Evolutionary conservation across 2,797 vertebrate species (phyloP), one percentile per base, ranked within the genome.

Genomic region (Scyliorhinus canicula): DNA sequence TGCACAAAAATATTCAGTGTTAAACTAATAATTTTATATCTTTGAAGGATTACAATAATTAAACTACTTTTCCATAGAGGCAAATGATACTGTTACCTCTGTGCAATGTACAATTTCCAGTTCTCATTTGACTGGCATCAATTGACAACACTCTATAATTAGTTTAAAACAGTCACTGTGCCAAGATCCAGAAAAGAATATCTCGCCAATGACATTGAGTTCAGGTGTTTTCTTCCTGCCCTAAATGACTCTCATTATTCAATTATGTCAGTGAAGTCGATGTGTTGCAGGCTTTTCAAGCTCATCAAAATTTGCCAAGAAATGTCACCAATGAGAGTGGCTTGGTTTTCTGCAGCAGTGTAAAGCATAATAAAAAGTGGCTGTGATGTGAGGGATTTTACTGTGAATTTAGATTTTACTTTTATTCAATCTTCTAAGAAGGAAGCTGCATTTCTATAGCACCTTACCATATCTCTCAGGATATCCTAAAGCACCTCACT

Each of bases 1-100:
- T 93, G 65, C 93, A 69, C 14, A 28, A 71, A 50, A 60, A 26
- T 60, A 71, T 60, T 12, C 47, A 93, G 67, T 50, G 28, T 93
- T 93, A 60, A 90, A n/a, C 14, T 67, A 93, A 71, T 60, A 90
- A 90, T 90, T 60, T n/a, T 60, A 60, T n/a, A 60, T 63, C 44
- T 55, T 47, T 71, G 47, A 94, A 74, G 31, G 67, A 94, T 55
- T 52, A 50, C 26, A 94, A 74, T 94, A 94, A 52, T 94, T 71
- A 65, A 63, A 91, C 40, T 5, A 65, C n/a, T 74, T 21, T 55
- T 94, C 67, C 71, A 14, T 74, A 47, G 31, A 52, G 14, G 67
- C 9, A 93, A 71, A 93, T 67, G 2, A 44, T 55, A 52, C n/a
- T 74, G 28, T 47, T 28, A 93, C 11, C 26, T 47, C 93, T n/a